Percentiles rank a stretch among this genome's conserved stretches.
Conservation (phyloP, 2,888 invertebrate species). For the Macrophya alboannulata region DNA sequence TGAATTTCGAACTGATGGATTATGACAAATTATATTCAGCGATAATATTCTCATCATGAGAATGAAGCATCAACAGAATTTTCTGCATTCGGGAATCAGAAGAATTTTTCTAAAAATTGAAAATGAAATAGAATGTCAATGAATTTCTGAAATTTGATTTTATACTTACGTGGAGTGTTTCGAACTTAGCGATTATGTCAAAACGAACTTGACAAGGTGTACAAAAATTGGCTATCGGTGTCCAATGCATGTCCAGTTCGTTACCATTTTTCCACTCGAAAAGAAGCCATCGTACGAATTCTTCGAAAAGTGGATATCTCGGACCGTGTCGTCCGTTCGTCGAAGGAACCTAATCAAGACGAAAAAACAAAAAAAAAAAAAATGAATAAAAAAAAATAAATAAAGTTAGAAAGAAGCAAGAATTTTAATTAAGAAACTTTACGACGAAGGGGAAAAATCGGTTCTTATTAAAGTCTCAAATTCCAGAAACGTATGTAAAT, state of each 20-base stretch:
- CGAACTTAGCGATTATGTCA: conserved; percentile 91
- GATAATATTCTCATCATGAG: no score
- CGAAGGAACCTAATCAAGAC: conserved; percentile 72
- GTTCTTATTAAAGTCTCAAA: no score
- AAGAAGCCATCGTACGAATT: conserved; percentile 90
- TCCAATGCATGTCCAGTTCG: conserved; percentile 93
- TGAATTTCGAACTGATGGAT: background rate
- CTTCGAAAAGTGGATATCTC: conserved; percentile 90
- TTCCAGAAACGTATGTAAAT: no score
- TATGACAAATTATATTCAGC: no score
- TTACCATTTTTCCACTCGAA: conserved; percentile 86
- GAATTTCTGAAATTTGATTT: conserved; percentile 29
- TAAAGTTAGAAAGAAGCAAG: background rate
- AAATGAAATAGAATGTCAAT: background rate
- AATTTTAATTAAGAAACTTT: background rate
- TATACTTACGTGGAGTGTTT: conserved; percentile 87
- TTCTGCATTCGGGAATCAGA: background rate
- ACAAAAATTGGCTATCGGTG: conserved; percentile 92
- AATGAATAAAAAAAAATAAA: conserved; percentile 7
- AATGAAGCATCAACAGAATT: background rate
- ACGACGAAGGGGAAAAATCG: no score
- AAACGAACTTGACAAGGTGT: conserved; percentile 93
- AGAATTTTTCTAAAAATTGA: background rate
- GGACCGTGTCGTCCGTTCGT: conserved; percentile 79
- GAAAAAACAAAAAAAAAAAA: background rate